These are phyloP conservation scores for Psilanteris sp. DNA, from an alignment of 1,140 invertebrate genomes.

Conservation along the genomic window DNA sequence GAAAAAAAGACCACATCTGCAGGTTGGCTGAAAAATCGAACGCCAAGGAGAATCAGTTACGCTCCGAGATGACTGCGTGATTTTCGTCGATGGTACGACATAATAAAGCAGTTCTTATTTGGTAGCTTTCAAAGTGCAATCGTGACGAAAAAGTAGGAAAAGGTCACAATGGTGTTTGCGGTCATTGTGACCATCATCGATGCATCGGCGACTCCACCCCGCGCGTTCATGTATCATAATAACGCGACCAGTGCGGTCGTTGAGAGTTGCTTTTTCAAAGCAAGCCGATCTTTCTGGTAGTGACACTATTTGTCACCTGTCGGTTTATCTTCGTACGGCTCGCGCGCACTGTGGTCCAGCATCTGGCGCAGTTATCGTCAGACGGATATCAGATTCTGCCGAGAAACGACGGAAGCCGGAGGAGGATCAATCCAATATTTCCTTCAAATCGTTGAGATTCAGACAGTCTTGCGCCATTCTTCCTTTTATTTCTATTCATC, in stretches of 20 bases:
- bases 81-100: constrained; percentile 15
- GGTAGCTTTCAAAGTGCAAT: constrained; percentile 19
- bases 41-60: constrained; percentile 32
- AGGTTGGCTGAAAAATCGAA: constrained; percentile 36
- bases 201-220: constrained; percentile 4
- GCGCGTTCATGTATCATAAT: constrained; percentile 41
- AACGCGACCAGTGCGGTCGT: constrained; percentile 12
- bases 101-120: constrained; percentile 51
- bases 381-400: constrained; percentile 38
- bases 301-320: constrained; percentile 71
- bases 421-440: constrained; percentile 48
- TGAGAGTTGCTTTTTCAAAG: constrained; percentile 31
- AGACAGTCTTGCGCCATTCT: constrained; percentile 23
- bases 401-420: constrained; percentile 15
- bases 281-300: constrained; percentile 27
- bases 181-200: constrained; percentile 3
- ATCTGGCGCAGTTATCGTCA: constrained; percentile 33
- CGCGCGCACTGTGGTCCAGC: constrained; percentile 34
- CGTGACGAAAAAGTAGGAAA: constrained; percentile 27
- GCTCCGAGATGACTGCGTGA: constrained; percentile 16
- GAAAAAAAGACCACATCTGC: constrained; percentile 33
- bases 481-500: constrained; percentile 55
- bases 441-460: constrained; percentile 48
- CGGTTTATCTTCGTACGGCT: constrained; percentile 22
- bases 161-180: constrained; percentile 9